Evolutionary conservation across 2,113 vertebrate species (phyloP).

Genomic region (Epinephelus lanceolatus): DNA sequence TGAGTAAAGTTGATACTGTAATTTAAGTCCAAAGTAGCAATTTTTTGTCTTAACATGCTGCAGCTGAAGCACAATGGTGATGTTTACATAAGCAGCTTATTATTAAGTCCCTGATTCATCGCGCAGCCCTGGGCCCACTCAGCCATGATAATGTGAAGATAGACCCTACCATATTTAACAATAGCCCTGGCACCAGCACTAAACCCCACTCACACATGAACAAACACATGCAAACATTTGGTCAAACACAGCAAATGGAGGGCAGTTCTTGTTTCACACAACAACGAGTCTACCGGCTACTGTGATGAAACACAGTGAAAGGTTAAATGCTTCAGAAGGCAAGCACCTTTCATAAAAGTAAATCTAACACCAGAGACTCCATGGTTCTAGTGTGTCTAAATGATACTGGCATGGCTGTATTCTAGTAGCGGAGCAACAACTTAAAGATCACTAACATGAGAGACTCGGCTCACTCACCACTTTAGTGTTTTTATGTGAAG

Average conservation of each 20-base stretch:
- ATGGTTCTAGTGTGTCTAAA: neutral
- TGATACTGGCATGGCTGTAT: neutral
- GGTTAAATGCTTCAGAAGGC: conserved; percentile 17
- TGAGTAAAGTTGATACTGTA: conserved; percentile 14
- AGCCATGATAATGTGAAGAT: conserved; percentile 59
- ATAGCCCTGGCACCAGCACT: conserved; percentile 37
- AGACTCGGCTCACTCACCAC: neutral
- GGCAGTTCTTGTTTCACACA: conserved; percentile 1
- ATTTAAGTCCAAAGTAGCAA: conserved; percentile 7
- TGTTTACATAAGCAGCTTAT: conserved; percentile 73
- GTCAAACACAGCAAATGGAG: conserved; percentile 48
- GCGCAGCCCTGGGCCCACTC: conserved; percentile 47
- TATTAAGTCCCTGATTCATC: conserved; percentile 60
- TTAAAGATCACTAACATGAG: neutral
- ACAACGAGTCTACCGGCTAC: neutral
- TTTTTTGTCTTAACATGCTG: conserved; percentile 18
- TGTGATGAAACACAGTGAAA: conserved; percentile 30
- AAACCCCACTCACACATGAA: conserved; percentile 38
- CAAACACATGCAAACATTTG: conserved; percentile 61
- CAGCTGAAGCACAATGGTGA: conserved; percentile 46
- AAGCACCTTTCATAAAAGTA: conserved; percentile 10
- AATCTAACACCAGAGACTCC: neutral
- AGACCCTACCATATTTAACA: conserved; percentile 38
- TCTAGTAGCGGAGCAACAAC: neutral
- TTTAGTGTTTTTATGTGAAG: neutral